Evolutionary conservation across 1,140 invertebrate species (phyloP), one percentile per base, ranked within the genome.

Genomic region (Samia ricini): DNA sequence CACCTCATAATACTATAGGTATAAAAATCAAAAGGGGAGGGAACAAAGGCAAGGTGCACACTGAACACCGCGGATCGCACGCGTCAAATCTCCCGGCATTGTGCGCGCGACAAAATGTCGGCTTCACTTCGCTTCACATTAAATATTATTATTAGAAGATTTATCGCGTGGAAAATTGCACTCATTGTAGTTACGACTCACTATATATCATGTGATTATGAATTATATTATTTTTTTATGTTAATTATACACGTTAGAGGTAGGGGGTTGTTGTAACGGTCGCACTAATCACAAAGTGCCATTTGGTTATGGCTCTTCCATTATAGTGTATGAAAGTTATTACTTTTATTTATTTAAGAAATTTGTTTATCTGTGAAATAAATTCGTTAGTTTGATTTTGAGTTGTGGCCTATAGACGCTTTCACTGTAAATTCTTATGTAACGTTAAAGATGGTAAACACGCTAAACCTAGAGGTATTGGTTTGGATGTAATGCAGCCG

Each of bases 91-190:
- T 42, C 33, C 64, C 57, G 66, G 72, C 65, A 75, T 72, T 75
- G 69, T 82, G 61, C 59, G 61, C 59, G 33, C 33, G 33, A 42
- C 33, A 42, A 42, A 61, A 60, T 36, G 57, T 68, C 77, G 64
- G 65, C 72, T 71, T 72, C 64, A 61, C 59, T 66, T 67, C 64
- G 63, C 59, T 66, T 67, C 64, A 63, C 70, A 67, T 74, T 71
- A 83, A 83, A 77, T 86, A 84, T 84, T 86, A 85, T 87, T 85
- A 85, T 87, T 83, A 76, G 48, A 64, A 76, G 79, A 87, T 87
- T 82, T 87, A 87, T 87, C 79, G 81, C 82, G 75, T 75, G 80
- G 82, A 86, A 86, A 86, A 86, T 86, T 86, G 79, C 74, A 86
- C 71, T 77, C 73, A 85, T 86, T 86, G 84, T 87, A 67, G 69